Evolutionary conservation across 1,140 invertebrate species (phyloP).

Genomic region (Hyles euphorbiae): DNA sequence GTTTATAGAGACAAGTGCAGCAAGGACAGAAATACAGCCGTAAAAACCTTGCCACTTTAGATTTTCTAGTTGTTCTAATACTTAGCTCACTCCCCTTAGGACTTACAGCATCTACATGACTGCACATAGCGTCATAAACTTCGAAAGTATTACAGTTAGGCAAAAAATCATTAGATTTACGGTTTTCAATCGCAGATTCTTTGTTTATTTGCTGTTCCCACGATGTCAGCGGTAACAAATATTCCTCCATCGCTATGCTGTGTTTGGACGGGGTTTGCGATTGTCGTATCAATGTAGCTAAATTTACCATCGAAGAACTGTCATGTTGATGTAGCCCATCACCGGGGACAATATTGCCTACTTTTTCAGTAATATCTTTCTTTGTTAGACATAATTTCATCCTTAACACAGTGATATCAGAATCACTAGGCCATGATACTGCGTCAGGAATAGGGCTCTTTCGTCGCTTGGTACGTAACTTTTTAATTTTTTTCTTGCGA

Average conservation of each 20-base stretch:
- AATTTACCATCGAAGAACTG: constrained; percentile 62
- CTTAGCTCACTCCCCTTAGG: constrained; percentile 24
- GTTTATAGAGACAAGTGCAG: constrained; percentile 57
- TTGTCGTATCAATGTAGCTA: constrained; percentile 55
- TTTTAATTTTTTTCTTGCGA: constrained; percentile 40
- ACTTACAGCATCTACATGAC: constrained; percentile 18
- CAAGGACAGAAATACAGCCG: constrained; percentile 66
- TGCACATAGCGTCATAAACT: constrained; percentile 19
- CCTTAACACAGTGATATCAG: constrained; percentile 61
- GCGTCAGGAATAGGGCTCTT: constrained; percentile 41
- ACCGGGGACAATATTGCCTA: constrained; percentile 37
- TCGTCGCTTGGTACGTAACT: constrained; percentile 30
- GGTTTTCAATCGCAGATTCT: constrained; percentile 14
- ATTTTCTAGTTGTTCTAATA: constrained; percentile 30
- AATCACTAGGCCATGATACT: constrained; percentile 64
- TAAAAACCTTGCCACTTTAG: constrained; percentile 57
- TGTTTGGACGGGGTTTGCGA: constrained; percentile 52
- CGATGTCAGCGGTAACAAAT: constrained; percentile 51
- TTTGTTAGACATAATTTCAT: constrained; percentile 46
- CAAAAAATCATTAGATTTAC: constrained; percentile 1
- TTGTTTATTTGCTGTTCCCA: constrained; percentile 41
- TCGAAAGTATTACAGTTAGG: constrained; percentile 7
- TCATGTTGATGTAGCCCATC: constrained; percentile 56
- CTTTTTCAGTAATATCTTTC: constrained; percentile 35
- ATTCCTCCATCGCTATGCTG: constrained; percentile 48